A percentile compares a stretch with the other conserved stretches of the same genome.
Conservation (phyloP, 2,797 vertebrate species). For the Poeciliopsis turneri region DNA sequence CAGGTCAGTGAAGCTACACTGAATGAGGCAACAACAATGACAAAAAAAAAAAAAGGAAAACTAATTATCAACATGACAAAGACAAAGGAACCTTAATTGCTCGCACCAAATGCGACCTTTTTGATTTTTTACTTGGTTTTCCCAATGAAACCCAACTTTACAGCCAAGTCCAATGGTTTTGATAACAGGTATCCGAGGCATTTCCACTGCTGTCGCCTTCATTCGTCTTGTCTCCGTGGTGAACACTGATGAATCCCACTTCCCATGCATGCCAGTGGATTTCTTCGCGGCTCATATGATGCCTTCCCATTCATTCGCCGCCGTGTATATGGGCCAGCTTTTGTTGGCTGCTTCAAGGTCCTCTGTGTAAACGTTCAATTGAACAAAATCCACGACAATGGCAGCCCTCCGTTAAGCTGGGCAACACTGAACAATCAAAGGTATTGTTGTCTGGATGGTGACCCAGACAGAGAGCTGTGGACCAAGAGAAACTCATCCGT, state of each 20-base stretch:
- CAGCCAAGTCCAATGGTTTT: background rate
- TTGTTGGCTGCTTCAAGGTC: slow-evolving; percentile 64
- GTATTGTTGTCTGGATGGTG: slow-evolving; percentile 71
- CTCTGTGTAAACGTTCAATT: slow-evolving; percentile 47
- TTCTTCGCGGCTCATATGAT: slow-evolving; percentile 44
- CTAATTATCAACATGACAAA: slow-evolving; percentile 2
- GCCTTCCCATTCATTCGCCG: slow-evolving; percentile 50
- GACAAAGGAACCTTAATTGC: background rate
- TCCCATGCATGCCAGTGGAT: slow-evolving; percentile 67
- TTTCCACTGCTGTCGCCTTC: slow-evolving; percentile 24
- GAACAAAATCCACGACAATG: slow-evolving; percentile 64
- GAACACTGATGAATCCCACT: slow-evolving; percentile 49
- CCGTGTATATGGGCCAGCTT: slow-evolving; percentile 76
- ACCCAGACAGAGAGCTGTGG: background rate
- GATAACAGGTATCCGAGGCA: background rate
- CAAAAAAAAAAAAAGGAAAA: background rate
- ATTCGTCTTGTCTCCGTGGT: slow-evolving; percentile 10
- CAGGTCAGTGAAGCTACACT: slow-evolving; percentile 76
- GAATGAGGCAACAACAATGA: background rate
- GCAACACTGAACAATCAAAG: slow-evolving; percentile 46
- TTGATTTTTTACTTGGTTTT: background rate
- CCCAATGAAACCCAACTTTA: background rate
- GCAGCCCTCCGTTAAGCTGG: slow-evolving; percentile 50
- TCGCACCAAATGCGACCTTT: background rate
- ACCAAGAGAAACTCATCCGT: background rate